Percentiles rank a stretch among this genome's conserved stretches.
Conservation (phyloP, 2,797 vertebrate species). For the Australoheros facetus region DNA sequence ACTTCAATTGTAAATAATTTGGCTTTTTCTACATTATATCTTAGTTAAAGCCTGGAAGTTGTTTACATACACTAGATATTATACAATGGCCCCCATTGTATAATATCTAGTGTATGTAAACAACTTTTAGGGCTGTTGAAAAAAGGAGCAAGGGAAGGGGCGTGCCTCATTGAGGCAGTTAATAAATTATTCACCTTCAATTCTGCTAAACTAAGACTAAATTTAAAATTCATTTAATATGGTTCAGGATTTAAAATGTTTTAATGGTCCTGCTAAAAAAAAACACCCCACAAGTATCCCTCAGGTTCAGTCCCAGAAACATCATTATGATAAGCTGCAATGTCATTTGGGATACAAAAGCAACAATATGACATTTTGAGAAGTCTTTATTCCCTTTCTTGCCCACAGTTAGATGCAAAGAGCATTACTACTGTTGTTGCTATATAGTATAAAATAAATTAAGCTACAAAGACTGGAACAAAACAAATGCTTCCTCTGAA, state of each 20-base stretch:
- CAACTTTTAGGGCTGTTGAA: constrained; percentile 23
- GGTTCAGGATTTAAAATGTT: not conserved
- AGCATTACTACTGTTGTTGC: not conserved
- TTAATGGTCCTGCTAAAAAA: not conserved
- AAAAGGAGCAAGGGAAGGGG: constrained; percentile 19
- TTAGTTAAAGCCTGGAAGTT: constrained; percentile 35
- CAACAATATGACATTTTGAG: not conserved
- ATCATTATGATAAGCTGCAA: not conserved
- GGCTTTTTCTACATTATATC: constrained; percentile 43
- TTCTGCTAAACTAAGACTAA: not conserved
- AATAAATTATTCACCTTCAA: not conserved
- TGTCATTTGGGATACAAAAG: not conserved
- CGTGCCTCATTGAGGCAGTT: constrained; percentile 10
- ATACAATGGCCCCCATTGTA: too few species aligned
- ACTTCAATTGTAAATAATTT: constrained; percentile 54
- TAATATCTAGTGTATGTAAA: constrained; percentile 40
- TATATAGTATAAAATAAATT: not conserved
- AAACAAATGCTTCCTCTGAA: not conserved
- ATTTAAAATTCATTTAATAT: not conserved
- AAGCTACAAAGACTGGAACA: not conserved
- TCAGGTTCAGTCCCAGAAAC: not conserved
- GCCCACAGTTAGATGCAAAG: not conserved
- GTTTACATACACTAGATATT: too few species aligned
- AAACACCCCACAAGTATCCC: not conserved
- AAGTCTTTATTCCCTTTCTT: not conserved